Percentiles rank a stretch among this genome's conserved stretches.
Evolutionary conservation across 2,797 vertebrate species (phyloP).

Genomic region (Pogonophryne albipinna): DNA sequence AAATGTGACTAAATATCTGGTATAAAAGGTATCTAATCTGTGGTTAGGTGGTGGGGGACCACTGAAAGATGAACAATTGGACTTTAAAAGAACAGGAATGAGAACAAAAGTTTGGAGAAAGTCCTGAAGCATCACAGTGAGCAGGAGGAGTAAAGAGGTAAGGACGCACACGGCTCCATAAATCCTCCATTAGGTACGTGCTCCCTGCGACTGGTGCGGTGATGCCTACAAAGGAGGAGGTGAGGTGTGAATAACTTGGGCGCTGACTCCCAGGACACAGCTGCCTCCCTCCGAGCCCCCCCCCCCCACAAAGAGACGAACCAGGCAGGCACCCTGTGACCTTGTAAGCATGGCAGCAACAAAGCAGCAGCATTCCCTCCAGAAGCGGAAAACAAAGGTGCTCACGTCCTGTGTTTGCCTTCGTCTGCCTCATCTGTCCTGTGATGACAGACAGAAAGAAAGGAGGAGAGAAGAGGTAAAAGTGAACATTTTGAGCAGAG

Average conservation of each 20-base stretch:
- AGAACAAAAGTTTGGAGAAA: conserved; percentile 32
- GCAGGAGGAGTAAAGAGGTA: conserved; percentile 28
- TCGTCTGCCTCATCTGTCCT: no score
- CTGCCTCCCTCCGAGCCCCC: conserved; percentile 61
- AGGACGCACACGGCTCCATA: conserved; percentile 42
- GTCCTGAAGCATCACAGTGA: conserved; percentile 38
- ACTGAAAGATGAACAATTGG: conserved; percentile 35
- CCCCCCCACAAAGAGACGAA: conserved; percentile 44
- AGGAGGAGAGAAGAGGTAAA: background rate
- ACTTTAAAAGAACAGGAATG: conserved; percentile 47
- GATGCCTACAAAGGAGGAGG: conserved; percentile 69
- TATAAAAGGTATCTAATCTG: background rate
- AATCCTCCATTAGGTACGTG: conserved; percentile 53
- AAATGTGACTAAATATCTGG: conserved; percentile 24
- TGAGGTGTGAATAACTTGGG: conserved; percentile 75
- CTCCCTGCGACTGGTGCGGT: conserved; percentile 62
- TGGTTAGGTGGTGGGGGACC: conserved; percentile 44
- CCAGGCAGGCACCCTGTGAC: conserved; percentile 15
- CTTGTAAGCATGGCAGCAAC: conserved; percentile 22
- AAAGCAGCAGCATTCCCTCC: conserved; percentile 37
- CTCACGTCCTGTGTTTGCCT: conserved; percentile 21
- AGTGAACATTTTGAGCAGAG: conserved; percentile 7
- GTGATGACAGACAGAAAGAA: no score
- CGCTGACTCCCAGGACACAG: conserved; percentile 69
- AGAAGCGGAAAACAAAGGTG: conserved; percentile 37